These are phyloP conservation scores for Drosophila leontia DNA, from an alignment of 1,140 invertebrate species.

Conservation along the genomic window DNA sequence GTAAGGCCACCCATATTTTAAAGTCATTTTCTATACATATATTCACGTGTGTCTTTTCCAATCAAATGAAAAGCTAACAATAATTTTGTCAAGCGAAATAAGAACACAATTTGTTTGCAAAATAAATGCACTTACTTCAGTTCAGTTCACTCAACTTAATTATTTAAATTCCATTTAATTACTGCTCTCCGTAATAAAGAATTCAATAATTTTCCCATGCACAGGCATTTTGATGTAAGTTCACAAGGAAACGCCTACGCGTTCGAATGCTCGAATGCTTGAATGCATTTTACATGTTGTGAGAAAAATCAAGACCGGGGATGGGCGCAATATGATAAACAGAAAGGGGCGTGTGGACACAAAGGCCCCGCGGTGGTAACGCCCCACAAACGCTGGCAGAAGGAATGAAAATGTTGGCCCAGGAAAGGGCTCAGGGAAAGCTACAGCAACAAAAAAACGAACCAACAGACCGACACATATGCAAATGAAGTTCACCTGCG, in stretches of 20 bases:
- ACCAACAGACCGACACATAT: slow-evolving; percentile 42
- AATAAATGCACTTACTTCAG: neutral
- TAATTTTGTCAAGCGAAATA: neutral
- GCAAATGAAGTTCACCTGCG: slow-evolving; percentile 47
- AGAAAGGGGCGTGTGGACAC: slow-evolving; percentile 32
- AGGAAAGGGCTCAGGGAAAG: neutral
- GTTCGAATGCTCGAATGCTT: slow-evolving; percentile 35
- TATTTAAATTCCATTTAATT: slow-evolving; percentile 13
- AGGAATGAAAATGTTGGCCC: neutral
- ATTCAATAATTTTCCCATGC: slow-evolving; percentile 4
- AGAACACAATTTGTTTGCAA: slow-evolving; percentile 1
- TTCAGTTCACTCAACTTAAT: neutral
- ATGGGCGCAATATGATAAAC: slow-evolving; percentile 32
- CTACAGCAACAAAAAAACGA: neutral
- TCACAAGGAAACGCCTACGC: slow-evolving; percentile 9
- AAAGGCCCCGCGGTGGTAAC: slow-evolving; percentile 27
- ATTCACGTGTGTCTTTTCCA: neutral
- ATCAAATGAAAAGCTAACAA: neutral
- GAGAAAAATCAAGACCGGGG: slow-evolving; percentile 14
- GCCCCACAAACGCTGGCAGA: slow-evolving; percentile 10
- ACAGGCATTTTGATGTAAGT: neutral
- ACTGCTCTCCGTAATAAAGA: neutral
- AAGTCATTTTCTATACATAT: neutral
- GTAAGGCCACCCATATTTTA: too few relatives aligned
- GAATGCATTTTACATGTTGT: slow-evolving; percentile 56